Conservation (phyloP, 1,140 invertebrate species). For the Drosophila pachea region DNA sequence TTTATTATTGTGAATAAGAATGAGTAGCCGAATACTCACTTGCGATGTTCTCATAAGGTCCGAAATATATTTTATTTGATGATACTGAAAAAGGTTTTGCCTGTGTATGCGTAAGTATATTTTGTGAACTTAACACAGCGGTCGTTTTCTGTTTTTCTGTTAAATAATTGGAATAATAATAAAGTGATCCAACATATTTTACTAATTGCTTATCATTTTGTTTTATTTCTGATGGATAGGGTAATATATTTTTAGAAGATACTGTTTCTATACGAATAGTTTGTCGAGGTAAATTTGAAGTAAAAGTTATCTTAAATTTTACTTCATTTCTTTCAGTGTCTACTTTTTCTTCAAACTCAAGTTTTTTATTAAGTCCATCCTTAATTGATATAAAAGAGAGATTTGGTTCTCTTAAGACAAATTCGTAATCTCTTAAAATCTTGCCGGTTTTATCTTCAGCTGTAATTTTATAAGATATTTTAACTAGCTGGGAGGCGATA, state of each 20-base stretch:
- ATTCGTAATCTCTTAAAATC: conserved; percentile 84
- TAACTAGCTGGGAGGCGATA: conserved; percentile 92
- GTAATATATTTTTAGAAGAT: conserved; percentile 86
- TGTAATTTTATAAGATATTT: conserved; percentile 88
- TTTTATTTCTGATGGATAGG: conserved; percentile 91
- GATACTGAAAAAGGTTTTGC: conserved; percentile 89
- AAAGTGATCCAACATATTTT: conserved; percentile 90
- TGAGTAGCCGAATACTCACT: conserved; percentile 49
- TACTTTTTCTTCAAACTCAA: conserved; percentile 80
- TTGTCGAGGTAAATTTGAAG: conserved; percentile 78
- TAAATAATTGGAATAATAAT: conserved; percentile 90
- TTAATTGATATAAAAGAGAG: conserved; percentile 88
- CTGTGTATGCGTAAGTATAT: conserved; percentile 92
- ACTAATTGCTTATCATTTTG: conserved; percentile 97
- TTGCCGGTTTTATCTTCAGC: conserved; percentile 89
- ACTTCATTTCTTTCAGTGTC: conserved; percentile 80
- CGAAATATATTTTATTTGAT: conserved; percentile 91
- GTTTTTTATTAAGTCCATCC: conserved; percentile 83
- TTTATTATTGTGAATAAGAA: neutral
- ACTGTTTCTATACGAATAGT: conserved; percentile 87
- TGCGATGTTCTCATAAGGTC: conserved; percentile 89
- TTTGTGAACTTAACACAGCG: conserved; percentile 87
- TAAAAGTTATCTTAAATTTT: conserved; percentile 57
- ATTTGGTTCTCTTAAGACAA: conserved; percentile 83
- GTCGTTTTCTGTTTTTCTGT: conserved; percentile 89